Conservation (phyloP, 2,888 invertebrate genomes). For the Mimumesa dahlbomi region DNA sequence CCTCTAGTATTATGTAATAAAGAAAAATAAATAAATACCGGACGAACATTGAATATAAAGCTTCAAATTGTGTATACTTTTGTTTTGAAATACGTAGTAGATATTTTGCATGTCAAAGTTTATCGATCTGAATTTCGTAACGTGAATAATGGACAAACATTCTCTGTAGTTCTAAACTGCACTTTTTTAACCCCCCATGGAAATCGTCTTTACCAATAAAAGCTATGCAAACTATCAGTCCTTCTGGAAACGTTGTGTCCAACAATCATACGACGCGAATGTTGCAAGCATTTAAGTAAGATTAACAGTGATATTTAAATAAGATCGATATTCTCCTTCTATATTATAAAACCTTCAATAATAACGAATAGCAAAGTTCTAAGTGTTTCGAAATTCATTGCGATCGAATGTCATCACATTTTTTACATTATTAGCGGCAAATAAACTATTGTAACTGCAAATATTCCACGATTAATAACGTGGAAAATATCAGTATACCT, state of each 20-base stretch:
- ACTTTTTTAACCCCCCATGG: conserved; percentile 22
- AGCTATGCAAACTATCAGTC: conserved; percentile 45
- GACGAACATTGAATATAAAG: neutral
- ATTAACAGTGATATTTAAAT: too few species aligned
- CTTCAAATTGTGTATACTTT: neutral
- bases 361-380: neutral
- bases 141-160: conserved; percentile 4
- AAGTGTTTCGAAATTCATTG: neutral
- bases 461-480: too few species aligned
- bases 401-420: neutral
- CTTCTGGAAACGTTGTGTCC: conserved; percentile 29
- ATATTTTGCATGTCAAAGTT: conserved; percentile 50
- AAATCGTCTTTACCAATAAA: conserved; percentile 17
- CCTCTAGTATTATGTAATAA: neutral
- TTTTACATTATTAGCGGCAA: neutral
- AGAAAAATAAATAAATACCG: neutral
- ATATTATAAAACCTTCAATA: neutral
- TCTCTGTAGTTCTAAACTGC: conserved; percentile 7
- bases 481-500: too few species aligned
- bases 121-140: conserved; percentile 46
- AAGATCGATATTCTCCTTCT: conserved; percentile 2
- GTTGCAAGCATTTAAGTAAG: conserved; percentile 65
- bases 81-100: conserved; percentile 1
- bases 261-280: conserved; percentile 60
- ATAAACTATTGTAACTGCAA: too few species aligned